Evolutionary conservation across 2,888 invertebrate genomes (phyloP).

Genomic region (Meiosimyza platycephala): DNA sequence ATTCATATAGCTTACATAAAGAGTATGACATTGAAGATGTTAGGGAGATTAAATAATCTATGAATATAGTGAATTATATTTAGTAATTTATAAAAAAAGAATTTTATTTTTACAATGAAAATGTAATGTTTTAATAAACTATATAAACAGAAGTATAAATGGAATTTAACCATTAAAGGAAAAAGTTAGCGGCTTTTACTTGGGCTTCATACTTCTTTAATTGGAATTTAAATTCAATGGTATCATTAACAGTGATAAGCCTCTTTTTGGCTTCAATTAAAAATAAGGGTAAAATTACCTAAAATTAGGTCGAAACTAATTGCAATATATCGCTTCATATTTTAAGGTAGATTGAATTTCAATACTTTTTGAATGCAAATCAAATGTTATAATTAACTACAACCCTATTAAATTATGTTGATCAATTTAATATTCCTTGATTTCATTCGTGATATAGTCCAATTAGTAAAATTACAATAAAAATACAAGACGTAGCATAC

Average conservation of each 20-base stretch:
- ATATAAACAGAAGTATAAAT: slow-evolving; percentile 60
- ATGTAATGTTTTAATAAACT: slow-evolving; percentile 76
- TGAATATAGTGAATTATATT: slow-evolving; percentile 54
- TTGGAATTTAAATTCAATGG: slow-evolving; percentile 63
- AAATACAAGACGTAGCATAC: slow-evolving; percentile 59
- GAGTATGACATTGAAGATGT: slow-evolving; percentile 69
- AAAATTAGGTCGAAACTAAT: slow-evolving; percentile 71
- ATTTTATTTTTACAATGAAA: slow-evolving; percentile 75
- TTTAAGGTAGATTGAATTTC: slow-evolving; percentile 63
- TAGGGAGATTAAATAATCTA: slow-evolving; percentile 60
- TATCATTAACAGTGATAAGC: slow-evolving; percentile 69
- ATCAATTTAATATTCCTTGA: slow-evolving; percentile 73
- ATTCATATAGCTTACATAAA: slow-evolving; percentile 67
- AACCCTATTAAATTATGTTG: slow-evolving; percentile 51
- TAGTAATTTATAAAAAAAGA: slow-evolving; percentile 59
- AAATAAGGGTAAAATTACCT: slow-evolving; percentile 68
- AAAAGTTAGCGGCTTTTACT: slow-evolving; percentile 75
- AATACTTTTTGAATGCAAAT: slow-evolving; percentile 65
- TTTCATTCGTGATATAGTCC: slow-evolving; percentile 71
- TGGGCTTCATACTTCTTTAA: slow-evolving; percentile 72
- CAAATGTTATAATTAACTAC: slow-evolving; percentile 57
- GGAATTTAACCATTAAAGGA: slow-evolving; percentile 62
- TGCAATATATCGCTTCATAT: slow-evolving; percentile 68
- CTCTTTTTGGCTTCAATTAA: slow-evolving; percentile 68
- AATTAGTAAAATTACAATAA: slow-evolving; percentile 70